Conservation (phyloP, 2,888 invertebrate genomes). For the Pantelozetes paolii region DNA sequence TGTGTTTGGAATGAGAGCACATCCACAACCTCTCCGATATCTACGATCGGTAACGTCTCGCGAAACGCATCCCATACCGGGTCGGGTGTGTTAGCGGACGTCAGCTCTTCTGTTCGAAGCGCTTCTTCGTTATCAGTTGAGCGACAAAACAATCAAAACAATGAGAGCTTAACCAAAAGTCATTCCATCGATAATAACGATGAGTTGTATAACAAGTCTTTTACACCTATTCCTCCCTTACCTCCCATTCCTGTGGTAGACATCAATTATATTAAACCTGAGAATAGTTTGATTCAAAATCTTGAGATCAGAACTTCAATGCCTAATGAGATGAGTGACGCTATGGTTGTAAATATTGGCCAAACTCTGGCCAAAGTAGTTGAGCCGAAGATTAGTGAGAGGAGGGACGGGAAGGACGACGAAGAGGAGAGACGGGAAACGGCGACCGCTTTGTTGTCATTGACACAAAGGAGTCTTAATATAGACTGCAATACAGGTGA, state of each 20-base stretch:
- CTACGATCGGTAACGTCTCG: conserved; percentile 17
- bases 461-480: background rate
- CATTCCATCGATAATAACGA: conserved; percentile 2
- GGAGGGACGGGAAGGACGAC: no score
- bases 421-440: conserved; percentile 35
- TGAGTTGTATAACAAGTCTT: background rate
- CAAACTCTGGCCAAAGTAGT: background rate
- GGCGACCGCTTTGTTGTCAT: conserved; percentile 12
- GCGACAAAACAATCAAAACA: conserved; percentile 7
- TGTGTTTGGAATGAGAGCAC: conserved; percentile 9
- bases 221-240: background rate
- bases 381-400: background rate
- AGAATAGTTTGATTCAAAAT: background rate
- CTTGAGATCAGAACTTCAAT: background rate
- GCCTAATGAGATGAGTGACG: background rate
- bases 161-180: conserved; percentile 21
- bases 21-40: conserved; percentile 6
- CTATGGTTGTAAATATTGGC: background rate
- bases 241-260: background rate
- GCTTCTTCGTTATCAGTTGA: background rate
- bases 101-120: conserved; percentile 23
- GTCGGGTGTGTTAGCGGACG: conserved; percentile 25
- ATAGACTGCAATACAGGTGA: conserved; percentile 13
- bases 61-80: background rate
- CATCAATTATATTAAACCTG: background rate